Evolutionary conservation across 2,113 vertebrate species (phyloP), one percentile per base, ranked within the genome.

Genomic region (Gallinago paraguaiae): DNA sequence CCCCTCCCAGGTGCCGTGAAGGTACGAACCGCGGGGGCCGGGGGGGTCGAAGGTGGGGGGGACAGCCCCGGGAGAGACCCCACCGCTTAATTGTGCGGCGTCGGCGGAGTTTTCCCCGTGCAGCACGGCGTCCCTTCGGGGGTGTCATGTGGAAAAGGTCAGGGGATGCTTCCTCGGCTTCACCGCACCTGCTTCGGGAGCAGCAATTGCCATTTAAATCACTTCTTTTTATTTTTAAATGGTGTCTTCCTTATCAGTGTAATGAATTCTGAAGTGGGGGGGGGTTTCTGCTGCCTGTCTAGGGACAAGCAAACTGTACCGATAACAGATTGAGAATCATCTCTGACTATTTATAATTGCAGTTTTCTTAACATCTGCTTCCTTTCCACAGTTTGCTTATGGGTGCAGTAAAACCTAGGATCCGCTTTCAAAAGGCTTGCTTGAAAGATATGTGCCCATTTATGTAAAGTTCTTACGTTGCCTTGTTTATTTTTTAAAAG

Each of bases 101-200:
- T n/a, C 51, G 30, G 46, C 43, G 8, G 24, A 65, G 87, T 39
- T 82, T 23, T 27, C 53, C 65, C 7, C 88, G 56, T 23, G 80
- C 92, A 30, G 74, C 61, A 30, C 2, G 28, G 35, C 91, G 39
- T 60, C 78, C 53, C 80, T 60, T 30, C 81, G 9, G 79, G 54
- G 53, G 3, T 54, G 71, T 56, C 92, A 60, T 76, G 78, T 93
- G 86, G 35, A 11, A 93, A 85, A 86, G 90, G 76, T 84, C 92
- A 91, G 82, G 90, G 88, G 57, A 71, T 82, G 82, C 65, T 96
- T 93, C 85, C 93, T 86, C 53, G 53, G 46, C 75, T 56, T 48
- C 60, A 5, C 59, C 2, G 19, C 74, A 45, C 53, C 93, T 63
- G 57, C 31, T 19, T 89, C 45, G 4, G 24, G 39, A 64, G 20